A percentile compares a stretch with the other conserved stretches of the same genome.
phyloP scores from a whole-genome alignment of 1,140 invertebrate genomes.

The Sycophaga agraensis region DNA sequence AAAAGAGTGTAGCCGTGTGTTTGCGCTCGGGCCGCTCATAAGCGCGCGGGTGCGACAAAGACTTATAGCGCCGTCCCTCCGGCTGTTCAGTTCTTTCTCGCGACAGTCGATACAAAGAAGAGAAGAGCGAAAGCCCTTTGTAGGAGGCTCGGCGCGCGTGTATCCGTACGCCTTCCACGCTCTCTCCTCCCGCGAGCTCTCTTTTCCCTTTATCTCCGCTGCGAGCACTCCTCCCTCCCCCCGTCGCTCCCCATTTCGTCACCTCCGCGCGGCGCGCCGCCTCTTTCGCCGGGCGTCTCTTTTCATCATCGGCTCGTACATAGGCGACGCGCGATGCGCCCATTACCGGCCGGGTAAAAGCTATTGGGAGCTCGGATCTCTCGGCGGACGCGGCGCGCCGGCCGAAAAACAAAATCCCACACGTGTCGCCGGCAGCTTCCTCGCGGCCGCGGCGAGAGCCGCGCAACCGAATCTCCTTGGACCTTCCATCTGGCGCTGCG shows the following conservation, averaged over 20 bases:
- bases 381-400: too few species aligned
- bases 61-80: conserved; percentile 42
- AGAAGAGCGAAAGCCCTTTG: conserved; percentile 44
- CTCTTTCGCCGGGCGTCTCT: conserved; percentile 25
- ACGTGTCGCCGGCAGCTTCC: too few species aligned
- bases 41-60: conserved; percentile 38
- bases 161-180: conserved; percentile 18
- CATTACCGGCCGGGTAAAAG: conserved; percentile 52
- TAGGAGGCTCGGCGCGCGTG: conserved; percentile 26
- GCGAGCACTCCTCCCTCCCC: conserved; percentile 25
- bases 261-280: conserved; percentile 8
- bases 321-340: conserved; percentile 41
- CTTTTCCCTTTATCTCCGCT: conserved; percentile 26
- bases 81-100: conserved; percentile 42
- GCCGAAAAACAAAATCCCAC: too few species aligned
- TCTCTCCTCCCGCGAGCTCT: background rate
- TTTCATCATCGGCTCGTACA: conserved; percentile 38
- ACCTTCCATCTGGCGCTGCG: too few species aligned
- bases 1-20: background rate
- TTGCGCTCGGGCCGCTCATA: background rate
- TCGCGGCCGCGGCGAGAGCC: too few species aligned
- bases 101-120: conserved; percentile 48
- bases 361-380: conserved; percentile 50
- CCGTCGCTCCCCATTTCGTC: conserved; percentile 26
- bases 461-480: too few species aligned